Base-by-base conservation (phyloP, 2,797 vertebrate genomes). In the Gymnoscopelus microlampas region DNA sequence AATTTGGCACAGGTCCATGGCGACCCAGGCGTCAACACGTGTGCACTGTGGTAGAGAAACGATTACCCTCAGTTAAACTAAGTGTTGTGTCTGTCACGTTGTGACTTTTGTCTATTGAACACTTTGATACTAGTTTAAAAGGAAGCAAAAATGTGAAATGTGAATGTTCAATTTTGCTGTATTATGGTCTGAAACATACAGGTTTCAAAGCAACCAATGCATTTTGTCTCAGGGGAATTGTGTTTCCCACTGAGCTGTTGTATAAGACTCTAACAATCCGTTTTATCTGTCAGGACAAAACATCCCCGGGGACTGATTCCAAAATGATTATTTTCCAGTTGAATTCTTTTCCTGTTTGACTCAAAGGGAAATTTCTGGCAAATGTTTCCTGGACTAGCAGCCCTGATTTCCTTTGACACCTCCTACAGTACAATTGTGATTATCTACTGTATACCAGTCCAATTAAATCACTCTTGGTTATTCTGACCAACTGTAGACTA, bases 1-100 rank as follows among this genome's bases (percentile, higher is more conserved):
- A 3, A 81, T 74, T 63, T 71, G 26, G 66, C 54, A 47, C 68
- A 51, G 54, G 63, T 7, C 35, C 70, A 7, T 60, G n/a, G n/a
- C n/a, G n/a, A 63, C 63, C 58, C 26, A 1, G 57, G 12, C 56
- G 62, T 69, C 75, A 70, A 24, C 11, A 3, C 19, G 67, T 59
- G 71, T 60, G 8, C 5, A 44, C 65, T 66, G 54, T 71, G 39
- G 51, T 57, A 32, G 14, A 68, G 3, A 68, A 39, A 11, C 49
- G 53, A 47, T 60, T 58, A 5, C n/a, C 49, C 35, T 70, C 47
- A 60, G 57, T 63, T 58, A 62, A 66, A 12, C 60, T 58, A 53
- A 60, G 10, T 1, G 55, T 32, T 57, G 26, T 13, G 0, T 54
- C 23, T 12, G 13, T 61, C 39, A 8, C 3, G 53, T 65, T 61